These are phyloP conservation scores for Oscheius sp. DNA, from an alignment of 2,888 invertebrate genomes.

Conservation along the genomic window DNA sequence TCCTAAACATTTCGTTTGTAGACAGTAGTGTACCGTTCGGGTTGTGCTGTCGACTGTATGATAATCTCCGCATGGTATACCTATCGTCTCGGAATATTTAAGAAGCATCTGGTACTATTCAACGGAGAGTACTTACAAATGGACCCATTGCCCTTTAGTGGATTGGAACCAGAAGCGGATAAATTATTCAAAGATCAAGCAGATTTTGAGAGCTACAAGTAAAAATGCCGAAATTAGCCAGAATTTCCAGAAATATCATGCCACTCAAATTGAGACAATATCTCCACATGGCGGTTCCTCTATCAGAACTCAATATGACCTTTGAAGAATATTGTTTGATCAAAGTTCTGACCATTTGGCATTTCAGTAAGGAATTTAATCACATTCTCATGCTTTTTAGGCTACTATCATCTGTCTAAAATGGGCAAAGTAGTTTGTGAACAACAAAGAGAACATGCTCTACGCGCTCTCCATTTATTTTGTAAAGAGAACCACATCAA, in stretches of 20 bases:
- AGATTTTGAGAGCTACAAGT: constrained; percentile 51
- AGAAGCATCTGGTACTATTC: constrained; percentile 37
- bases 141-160: constrained; percentile 43
- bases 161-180: constrained; percentile 39
- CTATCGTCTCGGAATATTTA: constrained; percentile 32
- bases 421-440: constrained; percentile 47
- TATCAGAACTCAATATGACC: constrained; percentile 39
- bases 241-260: constrained; percentile 45
- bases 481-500: constrained; percentile 45
- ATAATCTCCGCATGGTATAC: constrained; percentile 52
- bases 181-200: constrained; percentile 30
- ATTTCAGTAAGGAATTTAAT: constrained; percentile 39
- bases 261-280: constrained; percentile 48
- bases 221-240: constrained; percentile 14
- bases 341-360: constrained; percentile 53
- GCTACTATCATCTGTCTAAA: constrained; percentile 39
- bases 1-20: constrained; percentile 17
- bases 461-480: constrained; percentile 45
- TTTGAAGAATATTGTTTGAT: constrained; percentile 51
- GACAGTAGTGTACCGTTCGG: constrained; percentile 46
- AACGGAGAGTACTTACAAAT: constrained; percentile 48
- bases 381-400: constrained; percentile 26
- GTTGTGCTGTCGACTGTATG: constrained; percentile 53
- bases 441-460: constrained; percentile 40
- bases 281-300: constrained; percentile 43